Base-by-base conservation (phyloP, 1,140 invertebrate species). In the Cyphomyrmex costatus region DNA sequence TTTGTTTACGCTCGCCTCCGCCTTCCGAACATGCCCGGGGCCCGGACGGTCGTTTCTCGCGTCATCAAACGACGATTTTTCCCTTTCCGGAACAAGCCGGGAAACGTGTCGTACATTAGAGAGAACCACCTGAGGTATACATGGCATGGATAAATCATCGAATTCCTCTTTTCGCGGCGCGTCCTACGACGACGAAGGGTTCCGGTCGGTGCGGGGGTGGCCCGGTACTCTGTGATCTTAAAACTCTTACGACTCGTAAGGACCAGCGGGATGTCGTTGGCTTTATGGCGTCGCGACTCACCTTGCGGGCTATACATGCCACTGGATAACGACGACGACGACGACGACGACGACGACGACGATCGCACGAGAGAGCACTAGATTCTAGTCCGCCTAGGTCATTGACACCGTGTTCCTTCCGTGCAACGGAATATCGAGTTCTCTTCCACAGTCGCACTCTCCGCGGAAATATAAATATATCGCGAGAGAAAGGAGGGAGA, bases 351-450 rank as follows among this genome's bases (percentile, higher is more conserved):
- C 46, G 68, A 24, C 16, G 70, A 27, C 33, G 53, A 30, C 60
- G 58, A 65, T 19, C 3, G 63, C 33, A 71, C 65, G 49, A 60
- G 66, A 61, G 68, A 33, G 68, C 24, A 33, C 36, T 83, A 70
- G 79, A 74, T 74, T n/a, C 71, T 33, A 21, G 79, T 24, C 51
- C 66, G 53, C 46, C 21, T 14, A 21, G 79, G 68, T 83, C 79
- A 56, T 73, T 33, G 79, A 83, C 79, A 74, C 14, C 53, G 24
- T 30, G 79, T 74, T 73, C 65, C 24, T 33, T 30, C 24, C 21
- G 66, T 6, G 53, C 79, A 24, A 30, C 12, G n/a, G 79, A 83
- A 74, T 83, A 83, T 83, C 42, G 79, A 83, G 56, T 83, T 60
- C 27, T 42, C 36, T 16, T 14, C 10, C 49, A 66, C 36, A 3